These are phyloP conservation scores for Myotis pilosus DNA, from an alignment of 2,797 vertebrate species.

Conservation along the genomic window DNA sequence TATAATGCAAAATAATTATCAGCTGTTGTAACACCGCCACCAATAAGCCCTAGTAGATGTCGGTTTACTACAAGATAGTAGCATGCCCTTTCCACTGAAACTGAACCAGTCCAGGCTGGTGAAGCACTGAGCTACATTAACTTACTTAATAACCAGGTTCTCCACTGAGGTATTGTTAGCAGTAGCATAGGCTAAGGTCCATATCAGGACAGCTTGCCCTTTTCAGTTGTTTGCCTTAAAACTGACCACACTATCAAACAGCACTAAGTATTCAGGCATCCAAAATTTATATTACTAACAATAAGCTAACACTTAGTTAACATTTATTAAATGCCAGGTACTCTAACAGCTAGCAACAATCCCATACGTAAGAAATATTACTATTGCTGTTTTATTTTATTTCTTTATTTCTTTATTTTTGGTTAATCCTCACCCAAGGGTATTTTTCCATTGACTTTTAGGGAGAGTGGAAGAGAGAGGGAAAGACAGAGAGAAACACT, in stretches of 20 bases:
- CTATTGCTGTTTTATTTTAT: neutral
- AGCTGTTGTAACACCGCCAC: neutral
- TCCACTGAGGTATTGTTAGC: neutral
- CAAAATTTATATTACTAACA: neutral
- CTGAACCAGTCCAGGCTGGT: neutral
- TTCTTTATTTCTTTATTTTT: too few relatives aligned
- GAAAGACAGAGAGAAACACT: too few relatives aligned
- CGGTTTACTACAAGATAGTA: neutral
- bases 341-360: neutral
- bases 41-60: neutral
- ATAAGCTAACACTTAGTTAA: slow-evolving; percentile 1
- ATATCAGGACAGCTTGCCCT: neutral
- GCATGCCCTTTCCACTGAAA: neutral
- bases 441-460: too few relatives aligned
- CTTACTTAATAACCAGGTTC: neutral
- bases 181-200: neutral
- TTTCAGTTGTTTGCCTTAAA: neutral
- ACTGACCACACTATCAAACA: neutral
- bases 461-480: too few relatives aligned
- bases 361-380: neutral
- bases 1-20: neutral
- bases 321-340: neutral
- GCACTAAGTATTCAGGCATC: neutral
- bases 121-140: neutral
- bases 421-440: too few relatives aligned